phyloP scores from a whole-genome alignment of 2,113 vertebrate species.

The Tragelaphus scriptus region DNA sequence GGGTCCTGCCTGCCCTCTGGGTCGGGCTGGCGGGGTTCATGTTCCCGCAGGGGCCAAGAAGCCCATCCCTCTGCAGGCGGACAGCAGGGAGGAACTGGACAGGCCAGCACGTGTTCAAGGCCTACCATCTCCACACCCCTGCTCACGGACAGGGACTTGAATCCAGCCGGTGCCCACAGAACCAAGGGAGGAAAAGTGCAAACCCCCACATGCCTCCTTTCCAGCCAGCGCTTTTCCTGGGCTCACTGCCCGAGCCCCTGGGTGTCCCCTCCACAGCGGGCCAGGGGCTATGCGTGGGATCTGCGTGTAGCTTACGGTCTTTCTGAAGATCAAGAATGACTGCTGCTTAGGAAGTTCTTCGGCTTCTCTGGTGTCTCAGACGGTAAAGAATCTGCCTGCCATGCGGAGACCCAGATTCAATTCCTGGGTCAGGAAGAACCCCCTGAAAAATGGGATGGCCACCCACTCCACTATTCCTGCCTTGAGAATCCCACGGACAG shows the following conservation, averaged over 20 bases:
- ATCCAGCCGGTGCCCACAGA: not conserved
- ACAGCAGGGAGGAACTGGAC: fast-evolving
- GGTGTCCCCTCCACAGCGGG: too few species aligned
- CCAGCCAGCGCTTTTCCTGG: fast-evolving
- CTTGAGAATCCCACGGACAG: not conserved
- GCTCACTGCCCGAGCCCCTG: fast-evolving
- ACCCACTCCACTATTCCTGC: not conserved
- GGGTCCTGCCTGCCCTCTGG: not conserved
- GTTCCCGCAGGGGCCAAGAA: not conserved
- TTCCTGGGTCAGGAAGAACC: not conserved
- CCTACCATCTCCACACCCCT: fast-evolving
- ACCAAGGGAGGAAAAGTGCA: too few species aligned
- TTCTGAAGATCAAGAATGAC: not conserved
- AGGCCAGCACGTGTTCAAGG: fast-evolving
- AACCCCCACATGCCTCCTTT: fast-evolving
- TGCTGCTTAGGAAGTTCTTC: not conserved
- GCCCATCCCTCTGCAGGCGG: not conserved
- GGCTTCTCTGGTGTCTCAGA: not conserved
- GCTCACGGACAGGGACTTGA: fast-evolving
- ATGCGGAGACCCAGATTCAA: not conserved
- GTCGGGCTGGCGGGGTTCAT: fast-evolving
- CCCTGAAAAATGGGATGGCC: not conserved
- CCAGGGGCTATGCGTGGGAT: fast-evolving
- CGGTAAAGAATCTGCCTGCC: not conserved
- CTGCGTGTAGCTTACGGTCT: fast-evolving